Percentiles rank a stretch among this genome's conserved stretches.
Conservation (phyloP, 2,888 invertebrate genomes). For the Philhelius pedissequus region DNA sequence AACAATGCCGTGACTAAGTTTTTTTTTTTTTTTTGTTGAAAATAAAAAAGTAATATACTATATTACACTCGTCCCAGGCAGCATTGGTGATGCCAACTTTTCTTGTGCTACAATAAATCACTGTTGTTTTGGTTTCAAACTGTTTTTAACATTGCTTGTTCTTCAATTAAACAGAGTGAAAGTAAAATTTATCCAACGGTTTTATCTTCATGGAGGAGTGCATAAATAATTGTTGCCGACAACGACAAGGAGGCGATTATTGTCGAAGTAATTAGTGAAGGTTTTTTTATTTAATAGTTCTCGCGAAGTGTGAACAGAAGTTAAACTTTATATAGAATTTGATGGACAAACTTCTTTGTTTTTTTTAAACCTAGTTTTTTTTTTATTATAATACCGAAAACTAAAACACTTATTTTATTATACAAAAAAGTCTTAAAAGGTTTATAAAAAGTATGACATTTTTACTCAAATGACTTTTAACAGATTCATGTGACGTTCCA, state of each 20-base stretch:
- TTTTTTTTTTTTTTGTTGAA: no score
- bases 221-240: background rate
- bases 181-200: background rate
- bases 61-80: background rate
- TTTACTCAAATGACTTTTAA: no score
- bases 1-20: background rate
- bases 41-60: background rate
- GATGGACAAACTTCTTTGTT: no score
- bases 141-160: background rate
- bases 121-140: background rate
- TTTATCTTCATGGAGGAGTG: background rate
- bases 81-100: constrained; percentile 32
- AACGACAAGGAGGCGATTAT: background rate
- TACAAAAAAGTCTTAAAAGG: no score
- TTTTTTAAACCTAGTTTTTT: no score
- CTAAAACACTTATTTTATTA: no score
- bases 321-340: no score
- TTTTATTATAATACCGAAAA: no score
- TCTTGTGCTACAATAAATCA: constrained; percentile 22
- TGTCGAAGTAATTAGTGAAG: constrained; percentile 15
- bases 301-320: background rate
- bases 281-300: background rate
- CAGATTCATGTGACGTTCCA: no score
- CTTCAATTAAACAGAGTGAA: constrained; percentile 7
- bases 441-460: no score